Base-by-base conservation (phyloP, 2,888 invertebrate genomes). In the Macrosiphum euphorbiae region DNA sequence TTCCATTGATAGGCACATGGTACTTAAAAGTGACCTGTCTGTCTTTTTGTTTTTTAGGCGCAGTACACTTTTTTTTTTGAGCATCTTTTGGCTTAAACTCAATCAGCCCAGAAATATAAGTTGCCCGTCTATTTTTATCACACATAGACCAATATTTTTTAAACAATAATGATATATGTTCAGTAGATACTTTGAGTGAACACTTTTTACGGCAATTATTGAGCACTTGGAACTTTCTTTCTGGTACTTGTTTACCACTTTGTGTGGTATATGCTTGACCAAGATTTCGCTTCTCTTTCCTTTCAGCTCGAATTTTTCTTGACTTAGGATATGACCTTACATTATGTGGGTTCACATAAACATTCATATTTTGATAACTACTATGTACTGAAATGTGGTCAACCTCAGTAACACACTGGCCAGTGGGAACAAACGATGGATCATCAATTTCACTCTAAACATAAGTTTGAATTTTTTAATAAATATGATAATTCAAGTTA, bases 61-160 rank as follows among this genome's bases (percentile, higher is more conserved):
- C 67, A n/a, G 67, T 67, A 67, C 55, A 55, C 55, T 55, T 67
- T 28, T 67, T 67, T 67, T 67, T 67, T 67, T 67, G n/a, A 67
- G 67, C n/a, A 67, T 67, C 10, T 67, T 67, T 67, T 67, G 67
- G 67, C n/a, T 67, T 67, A 67, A 67, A 67, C n/a, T 67, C n/a
- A 67, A n/a, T 67, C n/a, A 67, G 20, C 67, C 67, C 67, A 67
- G 67, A 67, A 67, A 67, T 67, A 67, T 67, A 67, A 67, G 67
- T 67, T 67, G 67, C 67, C 67, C 67, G 28, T 67, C 67, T 67
- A n/a, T 67, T 67, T 67, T 67, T 67, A 67, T 67, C 67, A 67
- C 67, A n/a, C 67, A 67, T 67, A 67, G n/a, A 67, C 67, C 67
- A 67, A 67, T 67, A 67, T 67, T 67, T 67, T 67, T 67, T 67